A percentile compares a stretch with the other conserved stretches of the same genome.
These are phyloP conservation scores for Apis laboriosa DNA, from an alignment of 1,140 invertebrate genomes.

Conservation along the genomic window DNA sequence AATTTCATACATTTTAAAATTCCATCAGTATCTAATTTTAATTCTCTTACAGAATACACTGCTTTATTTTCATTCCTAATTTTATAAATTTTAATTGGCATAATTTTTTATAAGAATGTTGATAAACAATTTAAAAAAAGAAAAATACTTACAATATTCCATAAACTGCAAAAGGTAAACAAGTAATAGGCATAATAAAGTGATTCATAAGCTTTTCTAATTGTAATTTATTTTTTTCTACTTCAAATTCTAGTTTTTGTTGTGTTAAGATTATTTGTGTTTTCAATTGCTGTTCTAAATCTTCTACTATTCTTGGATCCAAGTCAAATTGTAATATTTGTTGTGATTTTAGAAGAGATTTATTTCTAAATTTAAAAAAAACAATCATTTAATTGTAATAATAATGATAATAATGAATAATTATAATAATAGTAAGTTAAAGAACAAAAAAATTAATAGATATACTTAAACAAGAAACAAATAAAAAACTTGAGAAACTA, in stretches of 20 bases:
- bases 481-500: background rate
- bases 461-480: background rate
- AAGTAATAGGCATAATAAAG: constrained; percentile 86
- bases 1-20: constrained; percentile 5
- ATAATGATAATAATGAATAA: background rate
- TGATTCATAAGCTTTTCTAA: constrained; percentile 87
- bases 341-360: constrained; percentile 82
- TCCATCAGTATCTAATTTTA: constrained; percentile 9
- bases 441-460: background rate
- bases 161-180: constrained; percentile 84
- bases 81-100: constrained; percentile 5
- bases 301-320: constrained; percentile 84
- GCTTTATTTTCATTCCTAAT: constrained; percentile 14
- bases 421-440: background rate
- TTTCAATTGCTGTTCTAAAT: constrained; percentile 83
- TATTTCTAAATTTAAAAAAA: constrained; percentile 79
- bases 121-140: background rate
- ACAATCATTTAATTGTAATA: background rate
- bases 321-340: constrained; percentile 83
- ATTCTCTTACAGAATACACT: constrained; percentile 35
- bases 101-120: background rate
- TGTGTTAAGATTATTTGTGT: constrained; percentile 83
- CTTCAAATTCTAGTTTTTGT: constrained; percentile 83
- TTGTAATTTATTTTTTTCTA: constrained; percentile 86
- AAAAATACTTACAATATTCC: constrained; percentile 77